Percentiles rank a stretch among this genome's conserved stretches.
Evolutionary conservation across 2,888 invertebrate species (phyloP).

Genomic region (Leucoma salicis): DNA sequence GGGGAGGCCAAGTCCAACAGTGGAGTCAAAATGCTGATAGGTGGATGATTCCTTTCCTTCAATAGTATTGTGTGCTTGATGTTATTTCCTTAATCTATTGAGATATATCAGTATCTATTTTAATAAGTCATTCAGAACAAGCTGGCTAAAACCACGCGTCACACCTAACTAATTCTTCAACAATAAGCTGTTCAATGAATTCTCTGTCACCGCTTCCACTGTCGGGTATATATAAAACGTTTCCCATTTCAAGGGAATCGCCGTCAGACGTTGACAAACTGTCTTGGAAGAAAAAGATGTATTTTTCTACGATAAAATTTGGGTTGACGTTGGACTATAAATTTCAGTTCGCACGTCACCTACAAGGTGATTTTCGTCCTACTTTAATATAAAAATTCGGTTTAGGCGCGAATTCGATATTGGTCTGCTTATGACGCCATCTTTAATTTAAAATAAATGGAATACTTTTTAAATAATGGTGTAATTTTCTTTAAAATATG

Average conservation of each 20-base stretch:
- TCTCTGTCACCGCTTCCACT: conserved; percentile 22
- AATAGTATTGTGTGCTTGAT: too few species aligned
- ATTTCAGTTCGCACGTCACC: conserved; percentile 37
- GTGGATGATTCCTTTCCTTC: too few species aligned
- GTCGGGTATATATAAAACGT: conserved; percentile 67
- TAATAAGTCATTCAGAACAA: neutral
- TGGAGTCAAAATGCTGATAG: too few species aligned
- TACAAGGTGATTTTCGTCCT: conserved; percentile 38
- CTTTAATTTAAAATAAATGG: neutral
- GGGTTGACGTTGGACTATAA: conserved; percentile 46
- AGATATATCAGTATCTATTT: too few species aligned
- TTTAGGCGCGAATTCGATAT: conserved; percentile 30
- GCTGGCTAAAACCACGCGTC: neutral
- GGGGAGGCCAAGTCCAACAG: too few species aligned
- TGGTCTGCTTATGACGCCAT: conserved; percentile 23
- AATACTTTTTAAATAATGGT: neutral
- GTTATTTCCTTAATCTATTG: too few species aligned
- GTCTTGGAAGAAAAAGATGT: conserved; percentile 69
- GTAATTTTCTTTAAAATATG: too few species aligned
- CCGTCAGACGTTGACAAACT: conserved; percentile 71
- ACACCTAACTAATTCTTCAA: conserved; percentile 7
- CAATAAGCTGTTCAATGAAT: conserved; percentile 31
- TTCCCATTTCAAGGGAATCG: conserved; percentile 63
- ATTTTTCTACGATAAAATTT: conserved; percentile 74
- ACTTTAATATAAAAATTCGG: conserved; percentile 32